Base-by-base conservation (phyloP, 2,888 invertebrate genomes). In the Halictus quadricinctus region DNA sequence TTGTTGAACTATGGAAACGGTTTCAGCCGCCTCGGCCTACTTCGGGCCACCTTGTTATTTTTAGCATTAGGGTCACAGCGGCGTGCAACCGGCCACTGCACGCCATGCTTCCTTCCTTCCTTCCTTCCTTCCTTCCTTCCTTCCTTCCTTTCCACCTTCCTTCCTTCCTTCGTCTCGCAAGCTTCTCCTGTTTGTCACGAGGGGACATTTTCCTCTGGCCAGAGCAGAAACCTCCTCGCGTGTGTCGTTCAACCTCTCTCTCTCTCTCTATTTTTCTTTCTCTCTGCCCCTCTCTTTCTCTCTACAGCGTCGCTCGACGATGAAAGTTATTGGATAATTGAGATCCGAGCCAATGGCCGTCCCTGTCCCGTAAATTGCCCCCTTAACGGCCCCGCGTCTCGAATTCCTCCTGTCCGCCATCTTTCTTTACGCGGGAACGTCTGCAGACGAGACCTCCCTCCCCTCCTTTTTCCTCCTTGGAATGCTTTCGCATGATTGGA, bases 1-100 rank as follows among this genome's bases (percentile, higher is more conserved):
- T 89, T 86, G 90, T 90, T 90, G 88, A 90, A 93, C 92, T 93
- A 92, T 92, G 92, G 91, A 92, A 93, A 93, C 90, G 88, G 91
- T 91, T 93, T 92, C 87, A 92, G 90, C 89, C 88, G 88, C 84
- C 88, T 88, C 89, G 92, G 90, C 92, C 92, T 92, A 93, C 92
- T 93, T 91, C 89, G 89, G 66, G 78, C 90, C 85, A 90, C 81
- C 88, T 90, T 87, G 90, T 87, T 93, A 93, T 93, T 92, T 93
- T 93, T 93, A 93, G 93, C 92, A 92, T 93, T 92, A 91, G 92
- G 93, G 93, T 93, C 93, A 92, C 90, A 92, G 88, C 88, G 87
- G 83, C 88, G 85, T 89, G 85, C 87, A 84, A 72, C 84, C 84
- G 79, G 79, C 86, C 84, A 86, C 87, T 87, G 29, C 43, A 64